Evolutionary conservation across 2,113 vertebrate species (phyloP), one percentile per base, ranked within the genome.

Genomic region (Ptychochromis oligacanthus): DNA sequence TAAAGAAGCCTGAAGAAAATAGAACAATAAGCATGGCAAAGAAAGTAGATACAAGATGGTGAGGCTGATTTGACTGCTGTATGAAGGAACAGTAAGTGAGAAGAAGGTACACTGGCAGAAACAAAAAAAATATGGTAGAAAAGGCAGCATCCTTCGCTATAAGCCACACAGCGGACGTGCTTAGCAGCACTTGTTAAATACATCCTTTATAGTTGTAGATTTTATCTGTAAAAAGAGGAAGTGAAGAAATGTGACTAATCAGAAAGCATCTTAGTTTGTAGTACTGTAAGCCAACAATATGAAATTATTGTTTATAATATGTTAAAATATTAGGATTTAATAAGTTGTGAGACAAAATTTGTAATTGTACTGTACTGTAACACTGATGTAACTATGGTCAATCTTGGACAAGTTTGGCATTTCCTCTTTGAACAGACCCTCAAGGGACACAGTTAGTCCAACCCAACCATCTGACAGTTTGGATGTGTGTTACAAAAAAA

Each of bases 361-460:
- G 2, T 34, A 36, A 2, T 36, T 79, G 36, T 74, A 65, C 54
- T 46, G 17, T 67, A 34, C 31, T 72, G n/a, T 54, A 20, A 28
- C 54, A 36, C 5, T 3, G n/a, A 9, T 34, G 5, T 74, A 75
- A 67, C 56, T 57, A 1, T 22, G n/a, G 79, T 80, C 59, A 20
- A 22, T 88, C 36, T 10, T n/a, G 55, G 75, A 81, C 74, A 77
- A 1, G 17, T 67, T 20, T 86, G 85, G 88, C 75, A 87, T 91
- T 90, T 90, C 89, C 90, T 88, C 80, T 82, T 64, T 60, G 58
- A 70, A 57, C 36, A 17, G 55, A 67, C 28, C 28, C 80, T 85
- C 79, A 24, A 40, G 76, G 80, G 75, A 87, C 7, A 6, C 36
- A 20, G 15, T 43, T 7, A 49, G 65, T 24, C 82, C 60, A 70